A percentile compares a stretch with the other conserved stretches of the same genome.
Conservation (phyloP, 2,888 invertebrate species). For the Pocota personata region DNA sequence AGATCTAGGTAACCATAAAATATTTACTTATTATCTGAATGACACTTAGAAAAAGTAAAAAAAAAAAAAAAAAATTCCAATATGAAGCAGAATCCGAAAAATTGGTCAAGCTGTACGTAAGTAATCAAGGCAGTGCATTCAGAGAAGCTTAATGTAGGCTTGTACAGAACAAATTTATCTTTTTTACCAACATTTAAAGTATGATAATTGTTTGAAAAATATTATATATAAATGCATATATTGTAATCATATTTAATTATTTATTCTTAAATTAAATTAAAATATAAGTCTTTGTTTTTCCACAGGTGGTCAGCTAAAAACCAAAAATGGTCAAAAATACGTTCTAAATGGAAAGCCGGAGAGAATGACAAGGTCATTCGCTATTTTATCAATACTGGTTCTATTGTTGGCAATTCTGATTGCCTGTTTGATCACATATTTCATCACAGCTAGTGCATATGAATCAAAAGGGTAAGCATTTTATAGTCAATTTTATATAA, state of each 20-base stretch:
- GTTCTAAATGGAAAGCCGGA: conserved; percentile 82
- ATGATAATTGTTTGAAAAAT: no score
- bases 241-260: background rate
- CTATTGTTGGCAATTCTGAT: conserved; percentile 79
- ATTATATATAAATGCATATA: background rate
- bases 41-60: no score
- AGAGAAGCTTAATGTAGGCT: no score
- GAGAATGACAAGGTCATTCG: conserved; percentile 80
- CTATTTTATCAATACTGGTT: conserved; percentile 78
- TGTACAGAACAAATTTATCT: no score
- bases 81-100: no score
- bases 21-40: no score
- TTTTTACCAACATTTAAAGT: no score
- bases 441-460: conserved; percentile 78
- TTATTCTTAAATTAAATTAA: no score
- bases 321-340: conserved; percentile 83
- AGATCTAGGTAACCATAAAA: no score
- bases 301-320: conserved; percentile 83
- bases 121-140: no score
- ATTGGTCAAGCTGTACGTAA: no score
- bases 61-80: no score
- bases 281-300: conserved; percentile 52
- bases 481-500: background rate
- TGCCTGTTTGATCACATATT: conserved; percentile 80
- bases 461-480: conserved; percentile 78